Conservation (phyloP, 2,113 vertebrate species). For the Sterna hirundo region DNA sequence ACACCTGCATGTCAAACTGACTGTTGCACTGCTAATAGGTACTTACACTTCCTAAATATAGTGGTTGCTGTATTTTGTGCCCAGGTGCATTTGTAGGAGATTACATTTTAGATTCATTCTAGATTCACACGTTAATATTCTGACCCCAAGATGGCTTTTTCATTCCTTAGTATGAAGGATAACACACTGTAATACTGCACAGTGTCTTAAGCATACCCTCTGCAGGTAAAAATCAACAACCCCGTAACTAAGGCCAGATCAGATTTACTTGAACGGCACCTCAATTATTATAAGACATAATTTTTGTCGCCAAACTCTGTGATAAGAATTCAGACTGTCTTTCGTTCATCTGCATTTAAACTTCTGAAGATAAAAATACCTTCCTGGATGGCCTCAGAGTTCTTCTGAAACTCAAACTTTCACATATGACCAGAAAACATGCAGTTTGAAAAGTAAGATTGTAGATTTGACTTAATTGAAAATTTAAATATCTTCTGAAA, state of each 20-base stretch:
- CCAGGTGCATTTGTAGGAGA: not conserved
- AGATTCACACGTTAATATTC: not conserved
- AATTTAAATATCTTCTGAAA: not conserved
- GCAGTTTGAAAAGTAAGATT: not conserved
- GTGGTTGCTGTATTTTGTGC: not conserved
- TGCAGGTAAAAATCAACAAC: not conserved
- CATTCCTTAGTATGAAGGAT: not conserved
- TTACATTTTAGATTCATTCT: not conserved
- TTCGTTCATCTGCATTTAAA: not conserved
- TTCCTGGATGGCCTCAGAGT: not conserved
- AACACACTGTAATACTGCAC: not conserved
- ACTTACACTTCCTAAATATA: not conserved
- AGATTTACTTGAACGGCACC: not conserved
- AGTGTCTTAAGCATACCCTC: not conserved
- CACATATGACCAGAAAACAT: not conserved
- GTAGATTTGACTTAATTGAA: not conserved
- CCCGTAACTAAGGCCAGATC: not conserved
- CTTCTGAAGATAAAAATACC: not conserved
- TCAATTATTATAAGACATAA: not conserved
- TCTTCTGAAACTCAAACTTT: not conserved
- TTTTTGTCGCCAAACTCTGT: not conserved
- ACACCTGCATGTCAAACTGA: not conserved
- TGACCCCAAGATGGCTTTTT: not conserved
- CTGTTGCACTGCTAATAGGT: not conserved
- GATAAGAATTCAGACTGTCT: not conserved